Percentiles rank a stretch among this genome's conserved stretches.
Evolutionary conservation across 2,113 vertebrate genomes (phyloP).

Genomic region (Tor tambroides): DNA sequence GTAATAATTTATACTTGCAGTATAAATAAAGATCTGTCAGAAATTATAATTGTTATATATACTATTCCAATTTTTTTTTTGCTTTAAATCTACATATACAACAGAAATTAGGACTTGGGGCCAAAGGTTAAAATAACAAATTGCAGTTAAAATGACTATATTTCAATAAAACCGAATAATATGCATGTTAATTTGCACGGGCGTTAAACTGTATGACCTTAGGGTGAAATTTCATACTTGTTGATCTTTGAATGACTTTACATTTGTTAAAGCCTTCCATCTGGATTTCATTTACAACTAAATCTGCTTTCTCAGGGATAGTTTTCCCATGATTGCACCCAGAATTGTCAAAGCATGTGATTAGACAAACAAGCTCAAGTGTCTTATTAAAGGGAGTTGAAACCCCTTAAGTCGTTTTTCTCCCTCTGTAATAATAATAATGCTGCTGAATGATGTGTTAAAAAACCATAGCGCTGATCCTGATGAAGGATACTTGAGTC

Average conservation of each 20-base stretch:
- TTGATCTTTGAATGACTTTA: neutral
- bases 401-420: neutral
- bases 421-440: neutral
- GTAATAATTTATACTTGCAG: no score
- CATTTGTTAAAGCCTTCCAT: neutral
- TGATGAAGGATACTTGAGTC: neutral
- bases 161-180: neutral
- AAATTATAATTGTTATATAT: neutral
- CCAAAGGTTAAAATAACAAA: neutral
- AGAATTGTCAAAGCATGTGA: conserved; percentile 23
- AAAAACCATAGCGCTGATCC: neutral
- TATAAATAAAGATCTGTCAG: neutral
- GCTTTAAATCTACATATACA: neutral
- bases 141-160: neutral
- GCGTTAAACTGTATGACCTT: neutral
- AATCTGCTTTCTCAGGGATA: neutral
- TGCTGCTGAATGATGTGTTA: neutral
- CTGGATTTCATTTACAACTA: neutral
- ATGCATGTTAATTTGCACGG: neutral
- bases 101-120: neutral
- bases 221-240: neutral
- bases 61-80: neutral
- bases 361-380: conserved; percentile 23
- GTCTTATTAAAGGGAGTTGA: neutral
- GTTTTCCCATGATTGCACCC: neutral